Base-by-base conservation (phyloP, 2,888 invertebrate genomes). In the Calephelis perditalis region DNA sequence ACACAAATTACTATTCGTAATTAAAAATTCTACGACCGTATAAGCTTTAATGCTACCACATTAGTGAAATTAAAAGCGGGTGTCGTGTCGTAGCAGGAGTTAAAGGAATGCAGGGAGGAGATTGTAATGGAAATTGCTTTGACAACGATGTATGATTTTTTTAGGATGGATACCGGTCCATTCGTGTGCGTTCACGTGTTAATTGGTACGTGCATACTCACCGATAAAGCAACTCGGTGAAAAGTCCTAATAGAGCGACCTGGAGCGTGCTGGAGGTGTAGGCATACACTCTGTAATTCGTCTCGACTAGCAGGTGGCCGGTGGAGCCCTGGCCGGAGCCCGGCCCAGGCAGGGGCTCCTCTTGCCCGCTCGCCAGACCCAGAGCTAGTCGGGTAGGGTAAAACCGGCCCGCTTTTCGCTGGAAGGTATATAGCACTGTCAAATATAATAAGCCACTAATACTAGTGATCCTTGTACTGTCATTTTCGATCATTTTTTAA, bases 241-340 rank as follows among this genome's bases (percentile, higher is more conserved):
- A 99, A 5, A 99, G 92, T 0, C 97, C 97, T 40, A 99, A 91
- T 65, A 99, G 91, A 11, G 99, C 98, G 52, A 98, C 96, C 91
- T 99, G 98, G 62, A 99, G 92, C 75, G 95, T 95, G 64, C 96
- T 96, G 87, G 96, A 95, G 52, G 99, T 98, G 82, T 99, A 99
- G 0, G 99, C 99, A 84, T 99, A 99, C 11, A 99, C 94, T 71
- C 98, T 91, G 79, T 93, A 93, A 92, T 99, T 99, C 59, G 99
- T 99, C 92, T 99, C 99, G 35, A 98, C 96, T 56, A 99, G 91
- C 70, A 99, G 95, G 84, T 97, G 98, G 11, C 98, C 97, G 79
- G 15, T 67, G 69, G 69, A 44, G 84, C 74, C 40, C 43, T 93
- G 92, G 5, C 93, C 92, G 64, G 67, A 71, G 8, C 62, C 76